A percentile compares a stretch with the other conserved stretches of the same genome.
Conservation (phyloP, 2,113 vertebrate genomes). For the Chaetura pelagica region DNA sequence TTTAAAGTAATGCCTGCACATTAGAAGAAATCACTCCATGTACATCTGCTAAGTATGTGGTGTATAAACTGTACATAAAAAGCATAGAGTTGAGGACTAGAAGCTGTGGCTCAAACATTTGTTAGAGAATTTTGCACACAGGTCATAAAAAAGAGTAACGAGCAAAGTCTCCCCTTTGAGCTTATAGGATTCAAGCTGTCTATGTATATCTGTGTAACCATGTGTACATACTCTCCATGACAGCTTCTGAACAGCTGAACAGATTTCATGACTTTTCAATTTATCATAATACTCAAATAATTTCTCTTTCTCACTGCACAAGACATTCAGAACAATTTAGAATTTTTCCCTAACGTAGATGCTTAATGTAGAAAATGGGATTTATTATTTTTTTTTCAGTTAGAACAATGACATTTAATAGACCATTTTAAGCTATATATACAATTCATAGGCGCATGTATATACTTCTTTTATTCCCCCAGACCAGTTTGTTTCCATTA, state of each 20-base stretch:
- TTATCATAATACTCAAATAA: background rate
- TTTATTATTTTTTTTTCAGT: background rate
- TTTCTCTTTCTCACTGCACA: background rate
- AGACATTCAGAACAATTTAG: background rate
- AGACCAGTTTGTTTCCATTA: background rate
- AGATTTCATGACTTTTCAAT: background rate
- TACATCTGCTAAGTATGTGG: background rate
- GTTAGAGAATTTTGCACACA: background rate
- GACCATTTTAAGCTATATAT: background rate
- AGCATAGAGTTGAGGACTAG: background rate
- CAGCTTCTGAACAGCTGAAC: background rate
- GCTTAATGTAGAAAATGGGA: background rate
- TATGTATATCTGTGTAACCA: background rate
- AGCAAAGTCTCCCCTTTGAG: background rate
- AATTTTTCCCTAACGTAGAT: background rate
- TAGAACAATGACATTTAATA: background rate
- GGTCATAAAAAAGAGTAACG: background rate
- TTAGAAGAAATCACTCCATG: background rate
- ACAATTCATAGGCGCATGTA: background rate
- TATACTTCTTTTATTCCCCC: background rate
- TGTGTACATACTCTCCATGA: rapidly evolving
- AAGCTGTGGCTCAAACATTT: background rate
- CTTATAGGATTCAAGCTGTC: background rate
- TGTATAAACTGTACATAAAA: background rate
- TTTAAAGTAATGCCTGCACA: background rate